Base-by-base conservation (phyloP, 2,113 vertebrate species). In the Alethe diademata region DNA sequence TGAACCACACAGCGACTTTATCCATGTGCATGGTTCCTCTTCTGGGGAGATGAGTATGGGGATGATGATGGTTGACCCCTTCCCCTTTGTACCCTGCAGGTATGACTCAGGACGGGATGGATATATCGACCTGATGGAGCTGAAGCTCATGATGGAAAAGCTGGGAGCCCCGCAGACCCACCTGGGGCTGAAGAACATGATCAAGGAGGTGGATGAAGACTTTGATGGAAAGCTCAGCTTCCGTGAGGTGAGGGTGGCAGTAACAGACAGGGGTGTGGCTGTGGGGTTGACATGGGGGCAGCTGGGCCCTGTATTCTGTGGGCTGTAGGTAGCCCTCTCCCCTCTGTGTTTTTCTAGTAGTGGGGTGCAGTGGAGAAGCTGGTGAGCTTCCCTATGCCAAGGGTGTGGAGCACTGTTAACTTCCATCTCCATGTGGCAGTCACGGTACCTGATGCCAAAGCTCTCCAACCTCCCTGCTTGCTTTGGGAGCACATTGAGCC, bases 61-160 rank as follows among this genome's bases (percentile, higher is more conserved):
- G 12, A 45, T 61, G 50, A 45, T 38, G n/a, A 57, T 20, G 33
- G 26, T 47, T 95, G 80, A 94, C 19, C 5, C 20, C 11, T 14
- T 90, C 5, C 5, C 20, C 19, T 93, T 80, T 80, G 57, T 25
- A 72, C 35, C 18, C 50, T 2, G 7, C 85, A 98, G 98, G 75
- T 98, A 98, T 16, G 98, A 98, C 28, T 97, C 98, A 0, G 98
- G 98, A 43, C 96, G 92, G 26, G 98, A 98, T 35, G 98, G 98
- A 19, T 98, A 97, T 90, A 98, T 98, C 0, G 98, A 98, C 95
- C 69, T 98, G 71, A 98, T 98, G 98, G 98, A 98, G 82, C 86
- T 98, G 93, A 98, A 98, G 92, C 92, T 98, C 83, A 98, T 98
- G 98, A 98, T 98, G 98, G 98, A 98, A 72, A 98, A 98, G 78